Conservation (phyloP, 2,888 invertebrate genomes). For the Embidobia sp. region DNA sequence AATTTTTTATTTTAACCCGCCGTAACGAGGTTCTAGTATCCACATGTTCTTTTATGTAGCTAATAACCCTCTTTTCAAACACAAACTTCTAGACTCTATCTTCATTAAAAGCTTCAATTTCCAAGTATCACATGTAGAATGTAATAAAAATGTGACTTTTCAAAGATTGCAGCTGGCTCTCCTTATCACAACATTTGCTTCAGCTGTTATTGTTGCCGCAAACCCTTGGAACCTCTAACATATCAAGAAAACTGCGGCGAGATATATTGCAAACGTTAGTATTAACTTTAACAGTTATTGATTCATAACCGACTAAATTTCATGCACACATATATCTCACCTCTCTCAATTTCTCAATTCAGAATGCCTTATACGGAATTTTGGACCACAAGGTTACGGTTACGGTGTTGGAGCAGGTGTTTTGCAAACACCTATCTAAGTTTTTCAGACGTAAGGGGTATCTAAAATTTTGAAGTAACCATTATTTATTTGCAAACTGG, state of each 20-base stretch:
- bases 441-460: too few species aligned
- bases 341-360: too few species aligned
- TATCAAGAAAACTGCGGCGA: constrained; percentile 82
- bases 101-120: constrained; percentile 32
- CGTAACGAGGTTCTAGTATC: too few species aligned
- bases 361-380: constrained; percentile 83
- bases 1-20: too few species aligned
- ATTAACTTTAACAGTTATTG: constrained; percentile 1
- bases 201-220: constrained; percentile 83
- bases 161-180: constrained; percentile 79
- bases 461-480: neutral
- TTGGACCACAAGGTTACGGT: constrained; percentile 82
- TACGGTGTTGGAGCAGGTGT: constrained; percentile 79
- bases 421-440: constrained; percentile 72
- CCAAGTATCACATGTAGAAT: constrained; percentile 7
- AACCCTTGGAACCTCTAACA: constrained; percentile 82
- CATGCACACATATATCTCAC: too few species aligned
- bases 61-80: too few species aligned
- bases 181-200: constrained; percentile 83
- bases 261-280: constrained; percentile 83
- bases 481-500: neutral
- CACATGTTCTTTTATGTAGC: too few species aligned
- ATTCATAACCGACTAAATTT: too few species aligned
- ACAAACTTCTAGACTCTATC: too few species aligned
- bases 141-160: constrained; percentile 42